These are phyloP conservation scores for Terrapene triunguis DNA, from an alignment of 2,113 vertebrate genomes.

Conservation along the genomic window DNA sequence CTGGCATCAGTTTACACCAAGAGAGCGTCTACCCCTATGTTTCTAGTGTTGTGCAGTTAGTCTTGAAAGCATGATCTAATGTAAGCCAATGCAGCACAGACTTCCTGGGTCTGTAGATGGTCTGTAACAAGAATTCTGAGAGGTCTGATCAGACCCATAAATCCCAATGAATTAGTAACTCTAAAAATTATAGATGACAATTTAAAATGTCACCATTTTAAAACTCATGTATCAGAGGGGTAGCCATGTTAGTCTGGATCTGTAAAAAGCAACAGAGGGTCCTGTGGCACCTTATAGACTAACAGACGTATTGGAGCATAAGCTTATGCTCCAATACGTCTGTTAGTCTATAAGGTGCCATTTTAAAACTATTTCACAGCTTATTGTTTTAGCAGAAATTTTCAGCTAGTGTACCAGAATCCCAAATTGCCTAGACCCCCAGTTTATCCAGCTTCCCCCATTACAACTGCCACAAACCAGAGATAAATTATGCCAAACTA, in stretches of 20 bases:
- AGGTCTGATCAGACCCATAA: background rate
- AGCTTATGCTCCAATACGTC: too few species aligned
- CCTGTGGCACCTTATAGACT: too few species aligned
- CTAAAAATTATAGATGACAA: background rate
- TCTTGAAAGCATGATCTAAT: background rate
- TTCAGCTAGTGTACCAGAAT: background rate
- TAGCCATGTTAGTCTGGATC: too few species aligned
- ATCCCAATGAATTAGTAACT: background rate
- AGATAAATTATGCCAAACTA: too few species aligned
- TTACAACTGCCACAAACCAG: background rate
- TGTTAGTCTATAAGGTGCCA: too few species aligned
- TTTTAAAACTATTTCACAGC: background rate
- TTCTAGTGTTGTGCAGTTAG: background rate
- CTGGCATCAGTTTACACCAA: background rate
- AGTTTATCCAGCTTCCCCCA: background rate
- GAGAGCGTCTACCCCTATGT: background rate
- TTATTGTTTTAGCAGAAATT: background rate
- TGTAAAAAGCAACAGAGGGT: too few species aligned
- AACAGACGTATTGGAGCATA: too few species aligned
- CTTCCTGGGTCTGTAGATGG: fast-evolving
- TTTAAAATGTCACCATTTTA: background rate
- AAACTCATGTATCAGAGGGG: background rate
- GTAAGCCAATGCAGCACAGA: background rate
- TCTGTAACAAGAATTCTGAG: fast-evolving
- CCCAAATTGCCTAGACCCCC: background rate